Evolutionary conservation across 2,797 vertebrate genomes (phyloP).

Genomic region (Nyctalus aviator): DNA sequence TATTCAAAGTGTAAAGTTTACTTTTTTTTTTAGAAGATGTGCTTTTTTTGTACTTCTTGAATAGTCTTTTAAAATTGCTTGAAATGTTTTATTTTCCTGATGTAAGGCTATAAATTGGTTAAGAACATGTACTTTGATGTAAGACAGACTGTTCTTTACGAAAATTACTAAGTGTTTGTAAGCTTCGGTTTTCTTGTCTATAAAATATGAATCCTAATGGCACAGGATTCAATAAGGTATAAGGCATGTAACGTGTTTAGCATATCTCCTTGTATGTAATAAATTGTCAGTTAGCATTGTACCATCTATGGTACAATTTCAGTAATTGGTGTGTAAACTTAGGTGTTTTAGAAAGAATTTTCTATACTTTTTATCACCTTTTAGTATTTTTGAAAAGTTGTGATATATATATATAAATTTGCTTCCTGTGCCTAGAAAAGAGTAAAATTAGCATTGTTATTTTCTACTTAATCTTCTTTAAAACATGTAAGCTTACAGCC

Average conservation of each 20-base stretch:
- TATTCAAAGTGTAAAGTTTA: neutral
- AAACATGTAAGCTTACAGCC: neutral
- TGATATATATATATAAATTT: neutral
- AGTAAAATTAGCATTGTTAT: neutral
- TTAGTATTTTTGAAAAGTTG: slow-evolving; percentile 4
- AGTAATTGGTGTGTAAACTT: neutral
- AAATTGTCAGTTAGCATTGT: neutral
- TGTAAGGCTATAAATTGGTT: neutral
- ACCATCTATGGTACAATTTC: neutral
- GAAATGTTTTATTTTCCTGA: neutral
- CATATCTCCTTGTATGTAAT: neutral
- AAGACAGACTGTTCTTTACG: neutral
- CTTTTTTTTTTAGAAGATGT: neutral
- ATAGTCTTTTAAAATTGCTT: slow-evolving; percentile 32
- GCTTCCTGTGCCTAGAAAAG: slow-evolving; percentile 8
- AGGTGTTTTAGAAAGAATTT: neutral
- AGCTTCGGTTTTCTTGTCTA: slow-evolving; percentile 3
- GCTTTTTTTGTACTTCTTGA: neutral
- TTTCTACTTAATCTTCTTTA: slow-evolving; percentile 7
- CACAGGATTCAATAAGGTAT: neutral
- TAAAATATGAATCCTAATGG: neutral
- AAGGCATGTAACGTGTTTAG: neutral
- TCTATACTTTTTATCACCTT: neutral
- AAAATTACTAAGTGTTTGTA: slow-evolving; percentile 4
- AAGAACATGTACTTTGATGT: slow-evolving; percentile 29